Evolutionary conservation across 2,797 vertebrate genomes (phyloP), one percentile per base, ranked within the genome.

Genomic region (Paguma larvata): DNA sequence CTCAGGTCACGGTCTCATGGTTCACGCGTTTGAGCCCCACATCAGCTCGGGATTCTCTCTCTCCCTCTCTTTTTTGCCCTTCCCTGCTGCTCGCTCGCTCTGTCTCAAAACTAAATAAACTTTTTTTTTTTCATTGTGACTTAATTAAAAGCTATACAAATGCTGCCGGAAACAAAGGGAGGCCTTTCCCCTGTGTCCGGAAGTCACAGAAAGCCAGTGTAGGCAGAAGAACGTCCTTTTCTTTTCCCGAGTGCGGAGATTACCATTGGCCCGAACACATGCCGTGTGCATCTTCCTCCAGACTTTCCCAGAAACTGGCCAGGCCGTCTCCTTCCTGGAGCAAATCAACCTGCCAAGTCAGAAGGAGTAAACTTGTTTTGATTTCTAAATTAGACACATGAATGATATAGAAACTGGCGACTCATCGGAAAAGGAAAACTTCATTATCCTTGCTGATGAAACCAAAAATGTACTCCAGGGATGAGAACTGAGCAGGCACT

Each of bases 181-280:
- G 77, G 38, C 62, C 62, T 96, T 91, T 73, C 6, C 0, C 44
- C 62, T 68, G 6, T 25, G 5, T 79, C 11, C 27, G 59, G 21
- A 91, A 91, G 80, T 84, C 67, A 85, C 86, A 94, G 68, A 97
- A 98, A 97, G 70, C 94, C 25, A 63, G 77, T 56, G 18, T 46
- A 89, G 5, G 68, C 78, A 46, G 41, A 85, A 88, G 88, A 92
- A 67, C 41, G 85, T 91, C 15, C 0, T 91, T 70, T 32, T 91
- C 10, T 5, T n/a, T 89, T 95, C 92, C 78, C 77, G 88, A 85
- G 7, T n/a, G 1, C 68, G 16, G 44, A 82, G 59, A 63, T 77
- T 32, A 15, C 65, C 32, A 27, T 38, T 51, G 44, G 12, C 78
- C 83, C 46, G n/a, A 80, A 44, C 16, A 7, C 59, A 30, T 72